These are phyloP conservation scores for Carpatolechia fugitivella DNA, from an alignment of 2,888 invertebrate species.

Conservation along the genomic window DNA sequence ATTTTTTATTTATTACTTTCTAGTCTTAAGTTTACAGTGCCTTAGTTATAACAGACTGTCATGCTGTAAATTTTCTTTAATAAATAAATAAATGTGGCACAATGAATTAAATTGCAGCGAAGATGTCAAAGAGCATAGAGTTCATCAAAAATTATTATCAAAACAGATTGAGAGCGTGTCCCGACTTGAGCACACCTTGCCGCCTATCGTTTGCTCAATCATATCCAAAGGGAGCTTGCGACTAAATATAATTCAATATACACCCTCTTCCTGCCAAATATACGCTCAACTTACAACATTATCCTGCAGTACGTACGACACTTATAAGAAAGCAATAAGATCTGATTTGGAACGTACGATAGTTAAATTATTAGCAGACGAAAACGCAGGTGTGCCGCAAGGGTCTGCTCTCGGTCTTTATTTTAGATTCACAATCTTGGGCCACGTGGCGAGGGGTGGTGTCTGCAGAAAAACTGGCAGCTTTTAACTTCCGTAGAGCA, in stretches of 20 bases:
- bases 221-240: slow-evolving; percentile 64
- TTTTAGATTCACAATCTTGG: slow-evolving; percentile 68
- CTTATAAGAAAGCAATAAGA: slow-evolving; percentile 41
- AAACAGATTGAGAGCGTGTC: slow-evolving; percentile 44
- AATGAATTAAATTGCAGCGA: neutral
- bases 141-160: slow-evolving; percentile 23
- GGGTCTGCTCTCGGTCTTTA: slow-evolving; percentile 65
- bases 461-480: slow-evolving; percentile 70
- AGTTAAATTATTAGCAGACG: slow-evolving; percentile 28
- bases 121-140: slow-evolving; percentile 32
- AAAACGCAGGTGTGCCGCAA: slow-evolving; percentile 69
- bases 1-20: too few relatives aligned
- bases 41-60: too few relatives aligned
- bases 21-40: too few relatives aligned
- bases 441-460: slow-evolving; percentile 71
- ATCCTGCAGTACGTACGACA: slow-evolving; percentile 24
- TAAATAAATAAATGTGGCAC: neutral
- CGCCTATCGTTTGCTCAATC: slow-evolving; percentile 71
- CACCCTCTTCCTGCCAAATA: slow-evolving; percentile 79
- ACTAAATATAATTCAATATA: slow-evolving; percentile 77
- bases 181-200: slow-evolving; percentile 62
- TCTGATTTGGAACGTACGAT: slow-evolving; percentile 28
- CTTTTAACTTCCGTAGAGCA: slow-evolving; percentile 69
- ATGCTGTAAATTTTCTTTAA: too few relatives aligned
- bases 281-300: slow-evolving; percentile 49